Percentiles rank a stretch among this genome's conserved stretches.
These are phyloP conservation scores for Neoarius graeffei DNA, from an alignment of 2,113 vertebrate genomes.

Conservation along the genomic window DNA sequence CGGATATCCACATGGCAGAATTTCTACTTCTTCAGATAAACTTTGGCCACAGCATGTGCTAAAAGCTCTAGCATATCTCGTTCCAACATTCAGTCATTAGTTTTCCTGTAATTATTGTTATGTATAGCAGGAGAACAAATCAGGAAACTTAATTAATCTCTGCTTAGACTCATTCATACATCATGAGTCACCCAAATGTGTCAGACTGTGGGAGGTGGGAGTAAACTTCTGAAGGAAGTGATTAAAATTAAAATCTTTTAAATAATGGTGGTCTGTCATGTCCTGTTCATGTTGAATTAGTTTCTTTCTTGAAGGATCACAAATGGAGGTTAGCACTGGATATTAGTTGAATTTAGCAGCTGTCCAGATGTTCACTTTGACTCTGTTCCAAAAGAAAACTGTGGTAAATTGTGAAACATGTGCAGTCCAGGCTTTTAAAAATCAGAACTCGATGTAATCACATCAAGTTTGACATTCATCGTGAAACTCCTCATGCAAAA, in stretches of 20 bases:
- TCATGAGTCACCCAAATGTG: conserved; percentile 28
- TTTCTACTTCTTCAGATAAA: background rate
- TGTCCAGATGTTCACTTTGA: background rate
- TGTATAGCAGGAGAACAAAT: conserved; percentile 36
- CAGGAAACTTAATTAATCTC: conserved; percentile 29
- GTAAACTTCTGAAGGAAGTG: background rate
- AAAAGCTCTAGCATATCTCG: background rate
- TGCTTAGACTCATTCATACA: background rate
- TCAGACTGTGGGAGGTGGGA: conserved; percentile 19
- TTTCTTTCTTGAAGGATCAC: background rate
- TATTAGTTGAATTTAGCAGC: background rate
- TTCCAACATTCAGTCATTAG: background rate
- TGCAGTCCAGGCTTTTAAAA: background rate
- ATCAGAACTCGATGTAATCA: background rate
- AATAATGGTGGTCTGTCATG: conserved; percentile 17
- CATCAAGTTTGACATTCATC: background rate
- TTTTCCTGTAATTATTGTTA: conserved; percentile 46
- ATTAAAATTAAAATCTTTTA: conserved; percentile 7
- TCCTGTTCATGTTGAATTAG: background rate
- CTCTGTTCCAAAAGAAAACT: background rate
- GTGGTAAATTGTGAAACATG: background rate
- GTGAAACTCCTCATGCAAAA: background rate
- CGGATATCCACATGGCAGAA: no score
- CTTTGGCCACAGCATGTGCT: background rate
- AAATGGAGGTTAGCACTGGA: background rate